Base-by-base conservation (phyloP, 2,113 vertebrate genomes). In the Ctenomys sociabilis region DNA sequence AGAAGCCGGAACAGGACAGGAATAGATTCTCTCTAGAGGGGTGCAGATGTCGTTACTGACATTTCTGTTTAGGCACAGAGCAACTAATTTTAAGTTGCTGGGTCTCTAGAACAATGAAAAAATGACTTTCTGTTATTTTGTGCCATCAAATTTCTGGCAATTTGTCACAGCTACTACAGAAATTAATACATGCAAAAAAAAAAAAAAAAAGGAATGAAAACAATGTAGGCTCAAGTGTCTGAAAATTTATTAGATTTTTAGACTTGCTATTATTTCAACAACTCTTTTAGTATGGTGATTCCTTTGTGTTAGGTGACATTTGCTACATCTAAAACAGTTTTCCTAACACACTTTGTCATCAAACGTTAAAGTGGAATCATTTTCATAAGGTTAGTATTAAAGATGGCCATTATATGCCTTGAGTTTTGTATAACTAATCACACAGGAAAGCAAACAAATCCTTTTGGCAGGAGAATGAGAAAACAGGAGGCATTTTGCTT, bases 401-500 rank as follows among this genome's bases (percentile, higher is more conserved):
- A 96, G 64, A 30, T 72, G 92, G 61, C 63, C 86, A 95, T 95
- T 95, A 54, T 70, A 24, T 83, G 89, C 97, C 52, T 43, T 1
- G 1, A 61, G 93, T 75, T 93, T 95, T 94, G 91, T 96, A 88
- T 93, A 93, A 78, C 52, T 96, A 95, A 97, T 96, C 70, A 87
- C 97, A 91, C 54, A 96, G 88, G 90, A 88, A 95, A 95, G 63
- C 57, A 97, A 96, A 90, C 83, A 32, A 88, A 86, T 91, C 78
- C 54, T 96, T 30, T 83, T 68, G 54, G 73, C 35, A 81, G 66
- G 32, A 73, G 72, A 85, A 73, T 72, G 59, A 45, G 91, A 30
- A 85, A 81, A 72, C 85, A 94, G 86, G 96, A 94, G 86, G 22
- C 2, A 63, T 70, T 96, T 90, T 96, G 73, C 49, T 68, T 88